Evolutionary conservation across 2,888 invertebrate genomes (phyloP).

Genomic region (Yponomeuta evonymella): DNA sequence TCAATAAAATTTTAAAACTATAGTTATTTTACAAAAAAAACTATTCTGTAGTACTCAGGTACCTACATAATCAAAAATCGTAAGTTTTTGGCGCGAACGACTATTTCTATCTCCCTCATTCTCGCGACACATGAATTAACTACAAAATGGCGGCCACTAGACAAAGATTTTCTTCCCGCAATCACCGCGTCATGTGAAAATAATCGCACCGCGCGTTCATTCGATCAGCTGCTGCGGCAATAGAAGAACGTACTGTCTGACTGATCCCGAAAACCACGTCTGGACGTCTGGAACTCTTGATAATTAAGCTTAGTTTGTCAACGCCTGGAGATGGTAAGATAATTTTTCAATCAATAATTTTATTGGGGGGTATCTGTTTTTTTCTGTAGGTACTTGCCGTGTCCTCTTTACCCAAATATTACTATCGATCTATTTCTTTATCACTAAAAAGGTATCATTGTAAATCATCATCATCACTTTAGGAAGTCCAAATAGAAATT

Average conservation of each 20-base stretch:
- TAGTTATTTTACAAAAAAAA: too few species aligned
- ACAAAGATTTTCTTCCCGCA: neutral
- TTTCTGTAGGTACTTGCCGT: neutral
- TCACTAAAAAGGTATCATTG: too few species aligned
- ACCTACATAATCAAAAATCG: neutral
- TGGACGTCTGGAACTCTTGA: conserved; percentile 2
- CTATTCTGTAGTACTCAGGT: too few species aligned
- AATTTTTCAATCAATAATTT: neutral
- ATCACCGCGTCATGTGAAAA: neutral
- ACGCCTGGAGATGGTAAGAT: conserved; percentile 6
- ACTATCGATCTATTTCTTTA: too few species aligned
- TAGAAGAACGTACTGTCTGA: neutral
- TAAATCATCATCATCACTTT: too few species aligned
- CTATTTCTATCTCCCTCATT: conserved; percentile 39
- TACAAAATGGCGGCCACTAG: conserved; percentile 58
- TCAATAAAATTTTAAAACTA: too few species aligned
- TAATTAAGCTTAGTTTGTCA: neutral
- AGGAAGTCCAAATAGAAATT: too few species aligned
- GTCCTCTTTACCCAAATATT: too few species aligned
- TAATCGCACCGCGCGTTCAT: conserved; percentile 17
- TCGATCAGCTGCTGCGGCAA: conserved; percentile 17
- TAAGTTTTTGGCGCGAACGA: conserved; percentile 2
- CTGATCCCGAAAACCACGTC: neutral
- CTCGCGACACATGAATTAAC: conserved; percentile 35
- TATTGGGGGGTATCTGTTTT: neutral